phyloP scores from a whole-genome alignment of 1,140 invertebrate species.

The Pachyrhynchus sulphureomaculatus region DNA sequence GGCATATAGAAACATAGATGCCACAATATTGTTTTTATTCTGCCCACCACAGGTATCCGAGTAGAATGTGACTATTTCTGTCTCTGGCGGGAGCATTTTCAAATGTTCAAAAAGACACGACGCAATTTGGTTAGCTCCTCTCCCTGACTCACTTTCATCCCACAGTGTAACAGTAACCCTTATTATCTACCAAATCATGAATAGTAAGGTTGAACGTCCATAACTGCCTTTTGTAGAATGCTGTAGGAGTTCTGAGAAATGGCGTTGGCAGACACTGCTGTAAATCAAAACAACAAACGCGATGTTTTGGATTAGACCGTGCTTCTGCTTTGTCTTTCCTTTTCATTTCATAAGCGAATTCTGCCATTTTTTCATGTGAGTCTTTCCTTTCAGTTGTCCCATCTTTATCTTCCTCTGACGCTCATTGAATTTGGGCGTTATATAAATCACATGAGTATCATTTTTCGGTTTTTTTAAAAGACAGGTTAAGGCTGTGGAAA shows the following conservation, averaged over 20 bases:
- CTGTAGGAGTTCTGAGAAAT: neutral
- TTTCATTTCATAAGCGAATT: neutral
- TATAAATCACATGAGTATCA: neutral
- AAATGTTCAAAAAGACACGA: constrained; percentile 42
- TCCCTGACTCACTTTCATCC: constrained; percentile 43
- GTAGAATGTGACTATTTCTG: constrained; percentile 41
- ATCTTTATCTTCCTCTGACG: neutral
- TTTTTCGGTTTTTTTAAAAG: constrained; percentile 2
- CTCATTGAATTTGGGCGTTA: neutral
- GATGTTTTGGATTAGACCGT: neutral
- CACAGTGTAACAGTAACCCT: constrained; percentile 47
- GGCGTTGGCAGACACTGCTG: constrained; percentile 1
- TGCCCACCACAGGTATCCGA: constrained; percentile 45
- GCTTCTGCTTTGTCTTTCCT: neutral
- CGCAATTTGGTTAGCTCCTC: constrained; percentile 44
- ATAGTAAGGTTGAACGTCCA: constrained; percentile 51
- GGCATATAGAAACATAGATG: constrained; percentile 36
- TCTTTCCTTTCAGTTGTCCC: neutral
- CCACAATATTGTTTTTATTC: constrained; percentile 45
- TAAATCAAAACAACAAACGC: constrained; percentile 1
- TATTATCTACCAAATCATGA: constrained; percentile 36
- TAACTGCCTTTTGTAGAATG: constrained; percentile 47
- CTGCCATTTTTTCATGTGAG: neutral
- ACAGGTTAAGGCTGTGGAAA: neutral
- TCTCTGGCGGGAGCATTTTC: constrained; percentile 21